Base-by-base conservation (phyloP, 2,797 vertebrate genomes). In the Triplophysa yarkandensis region DNA sequence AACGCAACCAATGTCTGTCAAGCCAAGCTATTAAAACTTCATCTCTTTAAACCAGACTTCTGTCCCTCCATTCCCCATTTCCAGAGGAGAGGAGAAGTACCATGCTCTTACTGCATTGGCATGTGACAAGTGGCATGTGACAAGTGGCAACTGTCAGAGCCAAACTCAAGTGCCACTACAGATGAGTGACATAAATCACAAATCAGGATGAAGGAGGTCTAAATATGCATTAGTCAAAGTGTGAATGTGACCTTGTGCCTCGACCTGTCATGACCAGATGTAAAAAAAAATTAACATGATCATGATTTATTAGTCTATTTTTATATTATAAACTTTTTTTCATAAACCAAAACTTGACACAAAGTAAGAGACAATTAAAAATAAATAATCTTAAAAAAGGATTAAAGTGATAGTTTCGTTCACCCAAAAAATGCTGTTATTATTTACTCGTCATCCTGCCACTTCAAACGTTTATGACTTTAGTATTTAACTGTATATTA, bases 11-110 rank as follows among this genome's bases (percentile, higher is more conserved):
- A 54, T 63, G 32, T 36, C 39, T 28, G 60, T 63, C 32, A 34
- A 65, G 30, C 1, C 44, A 55, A 52, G 58, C 60, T 61, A 50
- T 73, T 68, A 69, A 74, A 32, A 27, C 52, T 17, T 19, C 10
- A 68, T 52, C 69, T 48, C 43, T 69, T 64, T 72, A 54, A 75
- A 76, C 16, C 41, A 19, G 23, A 50, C 63, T 70, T 71, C 5
- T 4, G 4, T 72, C 34, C 54, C 60, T 21, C 4, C 36, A 13
- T 43, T 43, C 8, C 32, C n/a, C 2, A 23, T 41, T 44, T 44
- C n/a, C 50, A 65, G 46, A 62, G 27, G 36, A 32, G 11, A 34
- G 63, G 17, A 1, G 21, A 72, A 25, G 17, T 30, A 17, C 11
- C 1, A n/a, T 28, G 48, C 16, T 32, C 25, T 57, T 60, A 30